phyloP scores from a whole-genome alignment of 2,797 vertebrate genomes.

The Platalea minor region DNA sequence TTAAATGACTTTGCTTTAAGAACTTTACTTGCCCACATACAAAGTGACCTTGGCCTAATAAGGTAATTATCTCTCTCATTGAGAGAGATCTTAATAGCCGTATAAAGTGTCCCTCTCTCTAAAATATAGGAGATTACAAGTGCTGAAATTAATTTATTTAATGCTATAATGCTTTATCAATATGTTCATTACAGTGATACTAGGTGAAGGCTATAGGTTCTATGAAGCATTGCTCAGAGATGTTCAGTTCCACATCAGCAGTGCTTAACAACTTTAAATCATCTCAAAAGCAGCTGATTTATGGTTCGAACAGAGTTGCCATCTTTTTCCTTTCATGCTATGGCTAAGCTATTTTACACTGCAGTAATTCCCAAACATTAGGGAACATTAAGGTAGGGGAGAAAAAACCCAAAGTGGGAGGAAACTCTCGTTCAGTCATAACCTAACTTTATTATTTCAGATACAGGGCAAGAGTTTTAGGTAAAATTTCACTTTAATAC shows the following conservation, averaged over 20 bases:
- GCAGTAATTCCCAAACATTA: slow-evolving; percentile 18
- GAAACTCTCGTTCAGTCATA: not conserved
- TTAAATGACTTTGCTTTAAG: slow-evolving; percentile 45
- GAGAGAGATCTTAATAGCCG: slow-evolving; percentile 46
- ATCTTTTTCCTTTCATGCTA: not conserved
- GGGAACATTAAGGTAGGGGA: not conserved
- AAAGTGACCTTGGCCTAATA: slow-evolving; percentile 66
- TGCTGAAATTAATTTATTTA: slow-evolving; percentile 50
- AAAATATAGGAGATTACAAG: slow-evolving; percentile 37
- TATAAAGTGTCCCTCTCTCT: slow-evolving; percentile 39
- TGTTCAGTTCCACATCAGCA: slow-evolving; percentile 33
- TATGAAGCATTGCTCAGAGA: not conserved
- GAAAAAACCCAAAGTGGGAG: not conserved
- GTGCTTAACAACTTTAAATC: not conserved
- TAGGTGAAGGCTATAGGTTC: not conserved
- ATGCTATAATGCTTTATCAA: slow-evolving; percentile 64
- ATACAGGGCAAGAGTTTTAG: not conserved
- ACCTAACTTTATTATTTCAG: not conserved
- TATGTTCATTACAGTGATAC: not conserved
- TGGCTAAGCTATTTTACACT: slow-evolving; percentile 7
- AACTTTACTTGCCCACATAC: slow-evolving; percentile 23
- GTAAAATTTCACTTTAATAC: not conserved
- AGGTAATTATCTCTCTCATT: slow-evolving; percentile 44
- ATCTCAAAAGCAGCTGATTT: not conserved
- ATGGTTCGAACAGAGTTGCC: not conserved